Conservation (phyloP, 2,888 invertebrate species). For the Eremobia ochroleuca region DNA sequence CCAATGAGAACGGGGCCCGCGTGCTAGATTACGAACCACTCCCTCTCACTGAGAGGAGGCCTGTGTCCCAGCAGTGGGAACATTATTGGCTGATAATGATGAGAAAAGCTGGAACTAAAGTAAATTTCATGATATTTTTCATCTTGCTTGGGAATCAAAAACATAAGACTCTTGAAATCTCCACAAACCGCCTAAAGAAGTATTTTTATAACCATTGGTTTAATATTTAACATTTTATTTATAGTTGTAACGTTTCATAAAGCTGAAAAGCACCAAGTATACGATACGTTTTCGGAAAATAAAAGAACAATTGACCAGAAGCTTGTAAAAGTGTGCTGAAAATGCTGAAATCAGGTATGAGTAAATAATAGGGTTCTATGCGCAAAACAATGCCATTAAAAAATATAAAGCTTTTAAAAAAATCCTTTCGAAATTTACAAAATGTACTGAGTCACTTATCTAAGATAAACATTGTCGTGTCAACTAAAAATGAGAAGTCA, state of each 20-base stretch:
- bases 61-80: not conserved
- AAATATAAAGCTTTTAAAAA: not conserved
- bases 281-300: not conserved
- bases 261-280: not conserved
- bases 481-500: conserved; percentile 62
- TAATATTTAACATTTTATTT: not conserved
- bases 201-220: not conserved
- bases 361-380: not conserved
- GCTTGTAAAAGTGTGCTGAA: not conserved
- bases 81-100: not conserved
- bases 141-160: not conserved
- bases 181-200: not conserved
- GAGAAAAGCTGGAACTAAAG: not conserved
- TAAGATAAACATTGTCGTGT: conserved; percentile 63
- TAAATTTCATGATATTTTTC: not conserved
- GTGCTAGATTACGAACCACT: too few relatives aligned
- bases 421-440: conserved; percentile 41
- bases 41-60: not conserved
- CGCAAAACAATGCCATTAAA: not conserved
- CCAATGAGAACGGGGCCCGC: too few relatives aligned
- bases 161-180: not conserved
- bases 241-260: too few relatives aligned
- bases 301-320: not conserved
- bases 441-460: conserved; percentile 54
- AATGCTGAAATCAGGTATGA: not conserved